phyloP scores from a whole-genome alignment of 2,113 vertebrate genomes.

The Pygoscelis adeliae region DNA sequence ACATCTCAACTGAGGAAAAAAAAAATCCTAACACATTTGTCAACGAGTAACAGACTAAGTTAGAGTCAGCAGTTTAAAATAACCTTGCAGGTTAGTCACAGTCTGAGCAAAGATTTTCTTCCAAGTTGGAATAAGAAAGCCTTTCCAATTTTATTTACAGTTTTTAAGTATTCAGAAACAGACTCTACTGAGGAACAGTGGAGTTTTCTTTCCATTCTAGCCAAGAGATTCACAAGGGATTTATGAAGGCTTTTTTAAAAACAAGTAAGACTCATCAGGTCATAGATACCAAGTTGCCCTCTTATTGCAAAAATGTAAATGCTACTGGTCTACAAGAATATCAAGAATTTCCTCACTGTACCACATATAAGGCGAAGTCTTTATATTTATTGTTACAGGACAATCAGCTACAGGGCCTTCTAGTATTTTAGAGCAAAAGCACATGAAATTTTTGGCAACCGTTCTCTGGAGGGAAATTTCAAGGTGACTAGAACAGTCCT shows the following conservation, averaged over 20 bases:
- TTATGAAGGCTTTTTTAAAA: background rate
- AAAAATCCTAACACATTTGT: background rate
- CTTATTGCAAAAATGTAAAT: constrained; percentile 59
- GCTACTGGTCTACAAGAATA: constrained; percentile 22
- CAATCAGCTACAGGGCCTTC: constrained; percentile 40
- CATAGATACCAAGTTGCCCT: background rate
- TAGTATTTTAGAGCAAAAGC: constrained; percentile 53
- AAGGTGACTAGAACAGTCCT: constrained; percentile 43
- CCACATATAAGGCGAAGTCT: constrained; percentile 5
- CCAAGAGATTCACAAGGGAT: constrained; percentile 13
- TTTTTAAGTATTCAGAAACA: constrained; percentile 37
- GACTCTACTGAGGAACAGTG: background rate
- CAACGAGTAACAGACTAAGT: background rate
- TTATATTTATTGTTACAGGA: constrained; percentile 52
- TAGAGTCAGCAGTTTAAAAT: background rate
- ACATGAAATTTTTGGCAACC: constrained; percentile 69
- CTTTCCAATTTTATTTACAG: background rate
- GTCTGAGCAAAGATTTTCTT: constrained; percentile 5
- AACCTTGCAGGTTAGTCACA: background rate
- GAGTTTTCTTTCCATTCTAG: background rate
- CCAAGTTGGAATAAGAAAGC: constrained; percentile 10
- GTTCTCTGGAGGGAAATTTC: constrained; percentile 65
- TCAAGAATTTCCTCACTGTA: background rate
- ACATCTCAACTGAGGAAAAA: background rate
- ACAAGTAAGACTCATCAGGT: background rate